These are phyloP conservation scores for Hippopotamyrus pictus DNA, from an alignment of 2,797 vertebrate genomes.

Conservation along the genomic window DNA sequence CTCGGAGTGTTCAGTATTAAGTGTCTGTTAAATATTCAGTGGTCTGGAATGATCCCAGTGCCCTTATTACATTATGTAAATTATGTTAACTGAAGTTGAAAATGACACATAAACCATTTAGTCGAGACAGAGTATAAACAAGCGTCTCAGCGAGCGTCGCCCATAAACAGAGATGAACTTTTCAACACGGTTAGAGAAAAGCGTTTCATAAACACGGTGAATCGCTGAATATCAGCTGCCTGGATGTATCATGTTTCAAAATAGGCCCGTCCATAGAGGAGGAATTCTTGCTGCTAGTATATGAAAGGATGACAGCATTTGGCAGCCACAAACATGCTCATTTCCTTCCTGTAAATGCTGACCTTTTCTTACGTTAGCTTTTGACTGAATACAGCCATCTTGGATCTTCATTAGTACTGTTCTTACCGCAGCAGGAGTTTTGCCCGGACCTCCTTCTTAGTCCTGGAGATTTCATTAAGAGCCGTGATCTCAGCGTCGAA, in stretches of 20 bases:
- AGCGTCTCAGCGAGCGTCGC: background rate
- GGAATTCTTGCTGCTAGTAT: background rate
- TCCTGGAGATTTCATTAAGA: constrained; percentile 83
- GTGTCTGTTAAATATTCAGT: background rate
- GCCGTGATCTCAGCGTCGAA: constrained; percentile 87
- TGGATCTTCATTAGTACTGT: background rate
- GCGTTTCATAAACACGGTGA: background rate
- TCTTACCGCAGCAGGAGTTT: constrained; percentile 92
- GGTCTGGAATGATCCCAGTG: background rate
- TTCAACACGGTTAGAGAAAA: background rate
- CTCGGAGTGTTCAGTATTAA: background rate
- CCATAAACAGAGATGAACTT: background rate
- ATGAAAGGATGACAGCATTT: background rate
- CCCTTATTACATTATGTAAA: background rate
- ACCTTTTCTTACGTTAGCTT: background rate
- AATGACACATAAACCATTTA: background rate
- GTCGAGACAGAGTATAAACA: background rate
- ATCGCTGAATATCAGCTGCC: background rate
- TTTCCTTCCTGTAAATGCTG: background rate
- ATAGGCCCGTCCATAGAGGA: background rate
- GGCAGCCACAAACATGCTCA: background rate
- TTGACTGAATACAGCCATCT: background rate
- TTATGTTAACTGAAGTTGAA: background rate
- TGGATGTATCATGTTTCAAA: background rate
- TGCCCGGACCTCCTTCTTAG: constrained; percentile 89